These are phyloP conservation scores for Phania funesta DNA, from an alignment of 2,888 invertebrate species.

Conservation along the genomic window DNA sequence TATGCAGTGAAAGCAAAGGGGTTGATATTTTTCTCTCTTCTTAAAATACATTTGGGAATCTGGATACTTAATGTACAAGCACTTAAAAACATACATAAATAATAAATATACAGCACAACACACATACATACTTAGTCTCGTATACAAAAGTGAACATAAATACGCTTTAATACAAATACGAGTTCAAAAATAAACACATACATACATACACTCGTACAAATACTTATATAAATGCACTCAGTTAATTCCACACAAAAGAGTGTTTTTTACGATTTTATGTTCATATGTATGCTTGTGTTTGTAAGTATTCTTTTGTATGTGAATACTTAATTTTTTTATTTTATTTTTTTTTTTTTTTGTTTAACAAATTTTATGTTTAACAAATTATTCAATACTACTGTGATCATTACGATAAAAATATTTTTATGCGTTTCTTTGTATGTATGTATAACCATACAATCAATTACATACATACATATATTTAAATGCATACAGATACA, in stretches of 20 bases:
- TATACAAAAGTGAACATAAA: neutral
- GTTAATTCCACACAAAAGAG: conserved; percentile 2
- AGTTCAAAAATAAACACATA: neutral
- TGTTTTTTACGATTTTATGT: conserved; percentile 62
- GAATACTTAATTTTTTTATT: neutral
- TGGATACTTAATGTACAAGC: conserved; percentile 61
- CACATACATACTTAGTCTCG: neutral
- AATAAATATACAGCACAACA: conserved; percentile 12
- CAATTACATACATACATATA: no score
- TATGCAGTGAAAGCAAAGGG: conserved; percentile 20
- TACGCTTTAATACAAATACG: no score
- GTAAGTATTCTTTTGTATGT: neutral
- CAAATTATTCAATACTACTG: conserved; percentile 55
- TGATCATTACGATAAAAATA: conserved; percentile 43
- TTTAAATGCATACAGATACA: neutral
- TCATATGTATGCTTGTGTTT: neutral
- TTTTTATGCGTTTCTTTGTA: conserved; percentile 13
- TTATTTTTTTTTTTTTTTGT: conserved; percentile 15
- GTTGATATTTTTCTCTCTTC: conserved; percentile 23
- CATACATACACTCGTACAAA: neutral
- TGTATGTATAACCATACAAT: neutral
- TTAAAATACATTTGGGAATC: conserved; percentile 61
- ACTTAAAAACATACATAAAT: conserved; percentile 64
- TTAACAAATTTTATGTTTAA: conserved; percentile 47
- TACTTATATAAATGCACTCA: conserved; percentile 15